Evolutionary conservation across 2,888 invertebrate species (phyloP).

Genomic region (Agriotes lineatus): DNA sequence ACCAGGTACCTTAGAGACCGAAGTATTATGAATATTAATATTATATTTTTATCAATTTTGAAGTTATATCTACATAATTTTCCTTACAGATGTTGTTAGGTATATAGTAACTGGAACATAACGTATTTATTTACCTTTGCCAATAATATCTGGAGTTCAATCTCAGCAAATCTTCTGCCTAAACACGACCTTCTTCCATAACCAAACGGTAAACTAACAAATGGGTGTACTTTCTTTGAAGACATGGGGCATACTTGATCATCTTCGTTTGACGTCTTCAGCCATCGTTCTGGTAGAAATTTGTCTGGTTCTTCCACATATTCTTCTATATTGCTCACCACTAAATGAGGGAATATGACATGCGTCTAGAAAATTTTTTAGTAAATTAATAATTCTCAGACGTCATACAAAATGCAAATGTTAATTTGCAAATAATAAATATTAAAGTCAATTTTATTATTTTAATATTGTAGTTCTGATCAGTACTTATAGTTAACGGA

Average conservation of each 20-base stretch:
- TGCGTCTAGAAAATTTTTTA: constrained; percentile 72
- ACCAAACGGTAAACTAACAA: constrained; percentile 81
- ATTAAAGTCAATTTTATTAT: no score
- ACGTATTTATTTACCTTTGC: constrained; percentile 81
- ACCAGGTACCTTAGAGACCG: no score
- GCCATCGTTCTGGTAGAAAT: constrained; percentile 84
- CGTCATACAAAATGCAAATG: neutral
- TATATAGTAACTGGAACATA: no score
- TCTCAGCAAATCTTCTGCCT: constrained; percentile 85
- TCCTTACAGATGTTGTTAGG: no score
- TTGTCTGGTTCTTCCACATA: constrained; percentile 79
- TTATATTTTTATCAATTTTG: no score
- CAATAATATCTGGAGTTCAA: constrained; percentile 79
- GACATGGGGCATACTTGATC: constrained; percentile 55
- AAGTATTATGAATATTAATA: no score
- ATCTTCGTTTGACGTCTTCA: constrained; percentile 67
- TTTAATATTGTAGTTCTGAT: no score
- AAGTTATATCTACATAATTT: no score
- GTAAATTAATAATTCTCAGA: neutral
- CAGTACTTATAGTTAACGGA: no score
- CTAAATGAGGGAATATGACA: constrained; percentile 83
- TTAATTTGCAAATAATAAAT: no score
- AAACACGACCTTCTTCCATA: constrained; percentile 83
- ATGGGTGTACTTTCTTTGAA: constrained; percentile 77
- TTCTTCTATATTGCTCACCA: constrained; percentile 78